phyloP scores from a whole-genome alignment of 2,113 vertebrate genomes.

The Erpornis zantholeuca region DNA sequence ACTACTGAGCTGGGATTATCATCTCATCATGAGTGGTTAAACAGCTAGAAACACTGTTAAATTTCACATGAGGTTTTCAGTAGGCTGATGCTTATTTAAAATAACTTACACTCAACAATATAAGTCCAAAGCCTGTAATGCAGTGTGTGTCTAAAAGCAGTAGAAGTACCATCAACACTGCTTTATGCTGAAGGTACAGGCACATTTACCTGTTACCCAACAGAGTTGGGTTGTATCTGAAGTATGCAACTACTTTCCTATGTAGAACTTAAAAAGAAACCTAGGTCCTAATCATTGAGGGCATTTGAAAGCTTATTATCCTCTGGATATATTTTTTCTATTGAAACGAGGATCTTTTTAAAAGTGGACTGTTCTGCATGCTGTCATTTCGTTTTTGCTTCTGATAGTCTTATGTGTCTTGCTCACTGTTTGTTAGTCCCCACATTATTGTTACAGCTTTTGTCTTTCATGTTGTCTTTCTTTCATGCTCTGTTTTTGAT shows the following conservation, averaged over 20 bases:
- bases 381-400: neutral
- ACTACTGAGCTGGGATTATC: neutral
- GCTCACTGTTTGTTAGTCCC: neutral
- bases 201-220: neutral
- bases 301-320: neutral
- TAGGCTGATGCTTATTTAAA: neutral
- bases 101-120: accelerated
- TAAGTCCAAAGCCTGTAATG: neutral
- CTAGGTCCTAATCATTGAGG: neutral
- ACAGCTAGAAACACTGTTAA: neutral
- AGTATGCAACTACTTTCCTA: neutral
- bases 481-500: neutral
- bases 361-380: neutral
- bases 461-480: neutral
- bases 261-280: neutral
- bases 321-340: neutral
- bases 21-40: neutral
- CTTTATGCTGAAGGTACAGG: neutral
- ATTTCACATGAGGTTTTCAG: neutral
- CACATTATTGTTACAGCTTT: neutral
- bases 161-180: neutral
- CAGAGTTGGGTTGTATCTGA: neutral
- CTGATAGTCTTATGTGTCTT: neutral
- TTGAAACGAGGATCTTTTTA: neutral
- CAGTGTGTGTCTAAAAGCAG: neutral